Conservation (phyloP, 2,888 invertebrate genomes). For the Hyposoter dolosus region DNA sequence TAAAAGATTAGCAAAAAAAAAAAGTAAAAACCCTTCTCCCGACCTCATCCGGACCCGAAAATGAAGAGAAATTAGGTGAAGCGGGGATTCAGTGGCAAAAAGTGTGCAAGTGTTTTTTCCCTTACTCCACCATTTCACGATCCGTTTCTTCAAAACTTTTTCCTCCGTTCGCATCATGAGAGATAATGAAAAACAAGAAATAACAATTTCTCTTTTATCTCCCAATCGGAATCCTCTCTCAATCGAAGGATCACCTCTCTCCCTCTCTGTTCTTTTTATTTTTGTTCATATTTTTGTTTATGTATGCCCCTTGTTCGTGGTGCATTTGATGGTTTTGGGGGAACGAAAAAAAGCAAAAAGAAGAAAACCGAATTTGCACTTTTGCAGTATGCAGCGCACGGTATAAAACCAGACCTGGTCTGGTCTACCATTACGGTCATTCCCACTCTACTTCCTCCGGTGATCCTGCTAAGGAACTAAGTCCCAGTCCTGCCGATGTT, state of each 20-base stretch:
- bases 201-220: background rate
- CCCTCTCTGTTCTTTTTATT: conserved; percentile 4
- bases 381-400: conserved; percentile 96
- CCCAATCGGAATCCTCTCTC: background rate
- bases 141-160: conserved; percentile 22
- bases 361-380: conserved; percentile 84
- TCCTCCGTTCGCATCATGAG: conserved; percentile 11
- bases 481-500: conserved; percentile 85
- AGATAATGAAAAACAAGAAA: background rate
- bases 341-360: conserved; percentile 53
- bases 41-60: background rate
- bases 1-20: conserved; percentile 26
- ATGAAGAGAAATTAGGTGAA: conserved; percentile 55
- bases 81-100: conserved; percentile 82
- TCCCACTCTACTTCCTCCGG: conserved; percentile 89
- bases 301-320: conserved; percentile 43
- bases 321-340: conserved; percentile 60
- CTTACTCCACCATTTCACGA: conserved; percentile 20
- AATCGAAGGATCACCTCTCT: background rate
- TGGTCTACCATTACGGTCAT: conserved; percentile 98
- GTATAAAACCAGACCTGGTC: conserved; percentile 98
- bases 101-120: conserved; percentile 82
- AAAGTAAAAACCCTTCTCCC: conserved; percentile 19
- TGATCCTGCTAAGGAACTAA: conserved; percentile 85
- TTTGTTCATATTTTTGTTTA: no score